Evolutionary conservation across 37 sponge, comb jelly and placozoan genomes (phyloP).

Genomic region (Amphimedon queenslandica): DNA sequence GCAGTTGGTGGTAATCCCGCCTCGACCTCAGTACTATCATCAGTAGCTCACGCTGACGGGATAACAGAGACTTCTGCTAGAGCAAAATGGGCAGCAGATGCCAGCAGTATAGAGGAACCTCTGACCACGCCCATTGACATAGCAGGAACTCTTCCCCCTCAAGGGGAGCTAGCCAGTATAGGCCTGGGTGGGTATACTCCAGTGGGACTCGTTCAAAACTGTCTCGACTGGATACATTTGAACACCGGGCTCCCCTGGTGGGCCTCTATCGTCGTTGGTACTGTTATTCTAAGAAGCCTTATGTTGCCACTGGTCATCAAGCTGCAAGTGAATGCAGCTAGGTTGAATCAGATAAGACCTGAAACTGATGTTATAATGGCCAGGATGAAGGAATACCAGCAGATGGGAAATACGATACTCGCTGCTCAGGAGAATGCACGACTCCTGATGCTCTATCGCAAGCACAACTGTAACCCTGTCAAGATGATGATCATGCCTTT

Average conservation of each 20-base stretch:
- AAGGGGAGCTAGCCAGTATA: constrained; percentile 43
- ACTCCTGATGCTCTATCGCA: constrained; percentile 40
- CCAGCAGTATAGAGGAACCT: neutral
- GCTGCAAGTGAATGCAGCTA: constrained; percentile 43
- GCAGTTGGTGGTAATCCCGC: too few relatives aligned
- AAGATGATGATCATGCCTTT: constrained; percentile 63
- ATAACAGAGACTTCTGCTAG: constrained; percentile 33
- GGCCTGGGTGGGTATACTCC: constrained; percentile 82
- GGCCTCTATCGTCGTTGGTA: constrained; percentile 53
- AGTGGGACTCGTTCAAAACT: constrained; percentile 67
- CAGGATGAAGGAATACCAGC: constrained; percentile 31
- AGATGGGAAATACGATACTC: constrained; percentile 33
- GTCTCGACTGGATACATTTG: constrained; percentile 62
- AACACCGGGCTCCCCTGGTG: constrained; percentile 82
- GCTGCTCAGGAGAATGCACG: constrained; percentile 19
- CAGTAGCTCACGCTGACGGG: too few relatives aligned
- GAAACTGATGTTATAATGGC: constrained; percentile 28
- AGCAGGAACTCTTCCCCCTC: constrained; percentile 4
- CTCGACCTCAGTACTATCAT: too few relatives aligned
- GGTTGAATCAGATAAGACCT: constrained; percentile 59
- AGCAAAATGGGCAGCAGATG: constrained; percentile 29
- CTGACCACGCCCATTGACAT: constrained; percentile 4
- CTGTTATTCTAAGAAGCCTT: constrained; percentile 41
- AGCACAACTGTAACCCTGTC: constrained; percentile 63
- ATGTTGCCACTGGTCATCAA: constrained; percentile 61